phyloP scores from a whole-genome alignment of 2,888 invertebrate genomes.

The Drosophila formosana region DNA sequence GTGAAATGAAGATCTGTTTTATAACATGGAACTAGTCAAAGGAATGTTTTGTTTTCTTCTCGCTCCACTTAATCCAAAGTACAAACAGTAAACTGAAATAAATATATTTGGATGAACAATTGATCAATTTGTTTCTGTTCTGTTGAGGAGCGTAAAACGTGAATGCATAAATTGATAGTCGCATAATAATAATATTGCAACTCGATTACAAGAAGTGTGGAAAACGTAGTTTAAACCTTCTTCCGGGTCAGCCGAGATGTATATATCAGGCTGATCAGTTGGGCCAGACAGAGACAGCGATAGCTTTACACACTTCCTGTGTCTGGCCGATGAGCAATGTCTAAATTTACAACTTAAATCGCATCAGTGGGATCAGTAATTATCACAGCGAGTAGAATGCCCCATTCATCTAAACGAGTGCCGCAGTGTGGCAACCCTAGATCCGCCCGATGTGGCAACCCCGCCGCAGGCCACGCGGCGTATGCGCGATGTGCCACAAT shows the following conservation, averaged over 20 bases:
- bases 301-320: not conserved
- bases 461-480: slow-evolving; percentile 52
- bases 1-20: too few relatives aligned
- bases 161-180: too few relatives aligned
- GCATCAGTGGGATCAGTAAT: slow-evolving; percentile 3
- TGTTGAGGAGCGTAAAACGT: too few relatives aligned
- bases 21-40: too few relatives aligned
- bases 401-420: not conserved
- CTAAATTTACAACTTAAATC: slow-evolving; percentile 1
- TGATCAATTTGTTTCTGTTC: too few relatives aligned
- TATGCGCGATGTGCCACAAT: slow-evolving; percentile 72
- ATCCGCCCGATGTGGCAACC: slow-evolving; percentile 9
- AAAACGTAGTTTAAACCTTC: not conserved
- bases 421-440: not conserved
- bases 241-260: not conserved
- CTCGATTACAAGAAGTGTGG: too few relatives aligned
- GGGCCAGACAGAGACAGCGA: not conserved
- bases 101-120: too few relatives aligned
- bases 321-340: not conserved
- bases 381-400: not conserved
- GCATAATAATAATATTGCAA: too few relatives aligned
- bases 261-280: not conserved
- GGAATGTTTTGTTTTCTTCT: not conserved
- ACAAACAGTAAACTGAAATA: not conserved
- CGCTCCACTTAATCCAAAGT: not conserved